Conservation (phyloP, 2,113 vertebrate genomes). For the Leucopternis melanops region DNA sequence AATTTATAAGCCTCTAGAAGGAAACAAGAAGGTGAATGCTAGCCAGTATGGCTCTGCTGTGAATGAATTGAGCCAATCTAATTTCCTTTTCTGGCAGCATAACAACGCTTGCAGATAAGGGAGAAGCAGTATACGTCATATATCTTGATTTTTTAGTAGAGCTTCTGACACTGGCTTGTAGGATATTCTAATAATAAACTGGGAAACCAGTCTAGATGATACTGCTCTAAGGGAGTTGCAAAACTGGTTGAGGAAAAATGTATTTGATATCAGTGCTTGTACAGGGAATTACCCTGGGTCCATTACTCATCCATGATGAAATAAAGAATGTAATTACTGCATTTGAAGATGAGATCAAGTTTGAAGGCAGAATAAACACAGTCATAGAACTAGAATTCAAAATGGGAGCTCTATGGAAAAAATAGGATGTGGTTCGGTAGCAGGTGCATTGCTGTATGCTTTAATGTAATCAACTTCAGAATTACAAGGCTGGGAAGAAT, state of each 20-base stretch:
- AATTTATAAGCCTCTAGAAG: neutral
- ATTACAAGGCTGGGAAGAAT: neutral
- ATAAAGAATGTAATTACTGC: neutral
- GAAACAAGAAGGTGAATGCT: neutral
- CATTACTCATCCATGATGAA: slow-evolving; percentile 1
- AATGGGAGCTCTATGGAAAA: neutral
- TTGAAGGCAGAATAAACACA: neutral
- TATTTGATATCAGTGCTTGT: neutral
- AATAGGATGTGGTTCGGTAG: neutral
- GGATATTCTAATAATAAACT: slow-evolving; percentile 37
- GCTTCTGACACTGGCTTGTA: neutral
- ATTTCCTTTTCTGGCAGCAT: slow-evolving; percentile 34
- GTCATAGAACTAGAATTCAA: neutral
- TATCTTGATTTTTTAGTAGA: slow-evolving; percentile 28
- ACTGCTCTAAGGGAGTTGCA: neutral
- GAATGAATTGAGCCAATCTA: slow-evolving; percentile 8
- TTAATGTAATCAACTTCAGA: neutral
- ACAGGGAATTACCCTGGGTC: neutral
- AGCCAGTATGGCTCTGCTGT: neutral
- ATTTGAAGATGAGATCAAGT: neutral
- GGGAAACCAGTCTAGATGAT: neutral
- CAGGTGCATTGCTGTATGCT: neutral
- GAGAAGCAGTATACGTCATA: neutral
- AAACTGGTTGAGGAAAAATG: neutral
- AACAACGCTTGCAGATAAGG: slow-evolving; percentile 14